These are phyloP conservation scores for Hetaerina titia DNA, from an alignment of 2,888 invertebrate genomes.

Conservation along the genomic window DNA sequence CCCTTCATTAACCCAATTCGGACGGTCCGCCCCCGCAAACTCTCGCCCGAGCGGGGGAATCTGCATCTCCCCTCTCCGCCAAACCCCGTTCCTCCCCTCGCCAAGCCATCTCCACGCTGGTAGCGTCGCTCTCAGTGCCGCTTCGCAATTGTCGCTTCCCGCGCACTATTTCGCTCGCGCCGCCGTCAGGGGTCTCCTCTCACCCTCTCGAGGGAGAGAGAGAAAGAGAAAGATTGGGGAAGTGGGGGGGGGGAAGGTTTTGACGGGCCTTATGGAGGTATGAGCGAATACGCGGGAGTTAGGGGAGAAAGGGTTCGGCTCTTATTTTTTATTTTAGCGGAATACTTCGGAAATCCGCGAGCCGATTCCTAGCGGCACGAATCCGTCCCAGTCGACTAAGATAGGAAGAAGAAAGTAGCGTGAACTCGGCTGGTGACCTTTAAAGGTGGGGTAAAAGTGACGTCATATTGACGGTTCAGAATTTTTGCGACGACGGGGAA, in stretches of 20 bases:
- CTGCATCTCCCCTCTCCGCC: not conserved
- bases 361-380: too few relatives aligned
- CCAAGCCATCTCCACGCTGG: not conserved
- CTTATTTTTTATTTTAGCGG: not conserved
- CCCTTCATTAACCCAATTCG: conserved; percentile 9
- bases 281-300: too few relatives aligned
- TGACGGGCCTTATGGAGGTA: too few relatives aligned
- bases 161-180: not conserved
- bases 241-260: not conserved
- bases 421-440: not conserved
- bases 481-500: not conserved
- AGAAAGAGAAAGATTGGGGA: not conserved
- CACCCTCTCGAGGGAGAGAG: not conserved
- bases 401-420: not conserved
- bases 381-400: too few relatives aligned
- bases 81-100: not conserved
- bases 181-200: not conserved
- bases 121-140: not conserved
- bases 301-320: too few relatives aligned
- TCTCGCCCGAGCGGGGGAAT: not conserved
- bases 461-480: not conserved
- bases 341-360: not conserved
- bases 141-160: not conserved
- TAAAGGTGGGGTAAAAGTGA: conserved; percentile 1
- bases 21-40: not conserved